A percentile compares a stretch with the other conserved stretches of the same genome.
Conservation (phyloP, 2,888 invertebrate species). For the Troides oblongomaculatus region DNA sequence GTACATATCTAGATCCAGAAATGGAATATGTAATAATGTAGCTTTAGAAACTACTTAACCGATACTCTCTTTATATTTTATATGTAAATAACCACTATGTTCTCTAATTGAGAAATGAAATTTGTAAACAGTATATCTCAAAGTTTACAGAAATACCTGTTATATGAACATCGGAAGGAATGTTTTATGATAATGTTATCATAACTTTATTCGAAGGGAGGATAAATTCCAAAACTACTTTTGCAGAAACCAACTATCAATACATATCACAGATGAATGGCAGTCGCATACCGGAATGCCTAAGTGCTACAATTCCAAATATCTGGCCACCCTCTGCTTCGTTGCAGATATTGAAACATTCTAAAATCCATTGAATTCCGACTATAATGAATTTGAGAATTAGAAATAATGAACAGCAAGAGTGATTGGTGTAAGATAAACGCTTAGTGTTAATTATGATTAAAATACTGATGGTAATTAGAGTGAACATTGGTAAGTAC, state of each 20-base stretch:
- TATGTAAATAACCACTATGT: too few species aligned
- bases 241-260: not conserved
- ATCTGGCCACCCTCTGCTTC: conserved; percentile 45
- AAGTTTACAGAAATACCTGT: not conserved
- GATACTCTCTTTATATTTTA: too few species aligned
- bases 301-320: conserved; percentile 64
- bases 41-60: too few species aligned
- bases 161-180: too few species aligned
- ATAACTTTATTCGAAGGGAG: not conserved
- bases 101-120: too few species aligned
- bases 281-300: conserved; percentile 67
- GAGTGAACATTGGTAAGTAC: too few species aligned
- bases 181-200: too few species aligned
- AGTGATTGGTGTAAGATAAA: not conserved
- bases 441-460: too few species aligned
- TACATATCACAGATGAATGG: not conserved
- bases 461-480: too few species aligned
- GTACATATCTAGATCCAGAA: too few species aligned
- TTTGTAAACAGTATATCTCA: too few species aligned
- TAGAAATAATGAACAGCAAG: not conserved
- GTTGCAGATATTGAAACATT: conserved; percentile 64
- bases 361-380: conserved; percentile 64
- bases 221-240: not conserved
- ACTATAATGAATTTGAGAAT: conserved; percentile 28
- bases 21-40: too few species aligned